phyloP scores from a whole-genome alignment of 2,113 vertebrate species.

The Nycticebus coucang region DNA sequence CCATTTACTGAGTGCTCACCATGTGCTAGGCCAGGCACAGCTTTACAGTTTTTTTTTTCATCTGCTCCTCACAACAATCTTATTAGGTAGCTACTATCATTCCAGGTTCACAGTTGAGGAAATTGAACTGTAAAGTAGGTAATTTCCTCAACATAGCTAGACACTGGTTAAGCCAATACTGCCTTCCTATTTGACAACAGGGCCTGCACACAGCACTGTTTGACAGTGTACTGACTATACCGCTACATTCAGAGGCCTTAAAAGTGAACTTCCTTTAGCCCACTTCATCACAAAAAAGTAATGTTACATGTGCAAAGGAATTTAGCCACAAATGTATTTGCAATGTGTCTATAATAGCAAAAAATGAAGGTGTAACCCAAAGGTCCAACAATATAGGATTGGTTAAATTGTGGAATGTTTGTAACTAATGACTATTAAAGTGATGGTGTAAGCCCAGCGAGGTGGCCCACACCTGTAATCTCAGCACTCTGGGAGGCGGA shows the following conservation, averaged over 20 bases:
- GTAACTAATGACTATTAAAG: not conserved
- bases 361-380: not conserved
- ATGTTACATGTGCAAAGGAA: not conserved
- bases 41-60: not conserved
- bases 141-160: not conserved
- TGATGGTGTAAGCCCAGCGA: not conserved
- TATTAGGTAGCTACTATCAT: not conserved
- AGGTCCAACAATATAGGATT: not conserved
- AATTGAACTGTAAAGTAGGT: not conserved
- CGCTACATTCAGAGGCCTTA: not conserved
- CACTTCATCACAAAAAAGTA: not conserved
- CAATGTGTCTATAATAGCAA: not conserved
- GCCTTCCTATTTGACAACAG: not conserved
- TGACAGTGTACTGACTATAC: not conserved
- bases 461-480: too few species aligned
- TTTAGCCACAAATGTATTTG: not conserved
- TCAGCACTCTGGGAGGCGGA: too few species aligned
- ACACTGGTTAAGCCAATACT: not conserved
- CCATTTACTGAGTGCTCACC: not conserved
- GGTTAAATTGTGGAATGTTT: not conserved
- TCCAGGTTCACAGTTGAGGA: not conserved
- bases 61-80: not conserved
- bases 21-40: not conserved
- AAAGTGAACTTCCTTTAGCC: not conserved
- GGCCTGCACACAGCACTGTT: not conserved